Conservation (phyloP, 2,797 vertebrate genomes). For the Mycteria americana region DNA sequence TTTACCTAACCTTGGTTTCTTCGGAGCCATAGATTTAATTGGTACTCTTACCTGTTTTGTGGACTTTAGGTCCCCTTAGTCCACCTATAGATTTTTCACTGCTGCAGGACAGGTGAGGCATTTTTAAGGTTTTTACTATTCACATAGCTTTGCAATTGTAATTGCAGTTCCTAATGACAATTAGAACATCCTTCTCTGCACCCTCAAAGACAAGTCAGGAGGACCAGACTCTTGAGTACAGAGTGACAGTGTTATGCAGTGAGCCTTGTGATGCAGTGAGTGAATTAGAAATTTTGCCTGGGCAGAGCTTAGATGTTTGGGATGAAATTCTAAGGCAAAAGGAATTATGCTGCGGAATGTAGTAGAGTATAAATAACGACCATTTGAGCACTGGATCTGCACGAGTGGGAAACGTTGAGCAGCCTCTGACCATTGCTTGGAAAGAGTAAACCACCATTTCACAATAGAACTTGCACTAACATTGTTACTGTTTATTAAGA, state of each 20-base stretch:
- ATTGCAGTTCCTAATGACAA: background rate
- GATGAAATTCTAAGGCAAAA: background rate
- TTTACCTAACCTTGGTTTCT: background rate
- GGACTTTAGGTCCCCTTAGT: background rate
- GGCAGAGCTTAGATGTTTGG: background rate
- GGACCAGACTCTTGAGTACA: background rate
- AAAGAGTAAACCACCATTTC: background rate
- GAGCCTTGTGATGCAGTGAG: background rate
- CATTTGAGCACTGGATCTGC: background rate
- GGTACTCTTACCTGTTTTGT: background rate
- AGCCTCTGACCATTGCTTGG: background rate
- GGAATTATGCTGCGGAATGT: background rate
- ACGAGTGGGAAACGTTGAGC: rapidly evolving
- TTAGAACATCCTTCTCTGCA: background rate
- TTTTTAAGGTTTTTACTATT: background rate
- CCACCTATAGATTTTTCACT: background rate
- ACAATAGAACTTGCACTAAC: background rate
- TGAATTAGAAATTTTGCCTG: background rate
- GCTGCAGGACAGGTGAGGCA: background rate
- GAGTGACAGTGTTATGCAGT: no score
- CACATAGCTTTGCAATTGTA: background rate
- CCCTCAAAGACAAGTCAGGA: background rate
- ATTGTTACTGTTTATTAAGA: background rate
- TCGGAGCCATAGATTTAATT: background rate
- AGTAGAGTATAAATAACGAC: background rate